phyloP scores from a whole-genome alignment of 2,888 invertebrate species.

The Copidosoma aretas region DNA sequence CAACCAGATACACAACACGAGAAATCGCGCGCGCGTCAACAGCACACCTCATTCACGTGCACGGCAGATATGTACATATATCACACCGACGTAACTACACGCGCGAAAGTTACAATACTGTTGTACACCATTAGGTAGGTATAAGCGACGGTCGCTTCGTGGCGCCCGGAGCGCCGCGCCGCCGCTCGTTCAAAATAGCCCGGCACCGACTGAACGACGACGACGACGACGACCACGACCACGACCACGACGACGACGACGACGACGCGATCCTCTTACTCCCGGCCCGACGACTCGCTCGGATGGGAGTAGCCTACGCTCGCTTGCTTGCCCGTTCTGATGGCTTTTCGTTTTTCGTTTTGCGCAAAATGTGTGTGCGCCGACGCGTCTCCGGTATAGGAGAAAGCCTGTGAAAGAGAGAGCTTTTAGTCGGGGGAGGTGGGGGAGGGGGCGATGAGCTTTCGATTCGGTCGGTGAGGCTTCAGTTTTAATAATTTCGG shows the following conservation, averaged over 20 bases:
- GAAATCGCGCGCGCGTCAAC: too few relatives aligned
- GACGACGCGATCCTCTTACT: not conserved
- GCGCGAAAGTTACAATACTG: not conserved
- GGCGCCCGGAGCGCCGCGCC: not conserved
- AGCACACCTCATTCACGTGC: too few relatives aligned
- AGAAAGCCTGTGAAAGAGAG: not conserved
- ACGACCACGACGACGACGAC: not conserved
- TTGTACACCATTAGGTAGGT: too few relatives aligned
- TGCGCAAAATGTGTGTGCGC: slow-evolving; percentile 42
- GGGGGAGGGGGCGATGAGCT: not conserved
- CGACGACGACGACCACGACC: not conserved
- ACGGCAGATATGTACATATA: too few relatives aligned
- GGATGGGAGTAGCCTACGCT: not conserved
- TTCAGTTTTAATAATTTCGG: too few relatives aligned
- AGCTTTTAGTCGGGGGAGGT: too few relatives aligned
- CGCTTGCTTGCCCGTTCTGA: not conserved
- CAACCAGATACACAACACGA: too few relatives aligned
- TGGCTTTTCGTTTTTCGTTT: slow-evolving; percentile 27
- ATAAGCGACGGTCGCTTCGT: not conserved
- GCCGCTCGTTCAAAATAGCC: slow-evolving; percentile 33
- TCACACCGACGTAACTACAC: not conserved
- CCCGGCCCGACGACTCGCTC: not conserved
- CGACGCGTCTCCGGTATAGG: slow-evolving; percentile 9
- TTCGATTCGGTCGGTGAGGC: not conserved
- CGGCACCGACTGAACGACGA: slow-evolving; percentile 19